These are phyloP conservation scores for Rhizomys pruinosus DNA, from an alignment of 2,113 vertebrate genomes.

Conservation along the genomic window DNA sequence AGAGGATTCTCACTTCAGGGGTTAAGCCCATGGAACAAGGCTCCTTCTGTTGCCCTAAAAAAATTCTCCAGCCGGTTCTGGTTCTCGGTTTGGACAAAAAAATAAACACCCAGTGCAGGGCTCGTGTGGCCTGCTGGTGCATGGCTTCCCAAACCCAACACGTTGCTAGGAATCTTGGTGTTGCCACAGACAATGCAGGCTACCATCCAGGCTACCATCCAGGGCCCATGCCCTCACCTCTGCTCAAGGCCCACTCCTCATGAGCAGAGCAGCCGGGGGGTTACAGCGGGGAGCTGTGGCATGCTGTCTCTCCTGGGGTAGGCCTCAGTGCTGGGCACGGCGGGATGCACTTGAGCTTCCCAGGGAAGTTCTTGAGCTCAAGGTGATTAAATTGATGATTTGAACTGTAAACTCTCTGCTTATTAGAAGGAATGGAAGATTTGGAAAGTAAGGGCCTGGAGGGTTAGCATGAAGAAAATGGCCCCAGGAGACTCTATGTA, in stretches of 20 bases:
- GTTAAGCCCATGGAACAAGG: background rate
- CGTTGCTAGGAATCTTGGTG: background rate
- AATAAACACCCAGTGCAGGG: background rate
- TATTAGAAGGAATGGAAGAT: slow-evolving; percentile 49
- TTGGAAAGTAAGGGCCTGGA: slow-evolving; percentile 57
- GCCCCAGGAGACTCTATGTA: background rate
- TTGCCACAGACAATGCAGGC: background rate
- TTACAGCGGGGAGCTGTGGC: background rate
- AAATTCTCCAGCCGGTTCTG: background rate
- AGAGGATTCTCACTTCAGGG: background rate
- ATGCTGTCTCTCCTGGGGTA: background rate
- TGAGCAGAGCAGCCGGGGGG: background rate
- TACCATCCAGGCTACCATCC: background rate
- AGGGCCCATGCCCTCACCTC: background rate
- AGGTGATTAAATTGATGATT: slow-evolving; percentile 57
- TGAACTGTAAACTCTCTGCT: slow-evolving; percentile 61
- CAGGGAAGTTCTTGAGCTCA: slow-evolving; percentile 51
- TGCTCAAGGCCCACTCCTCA: rapidly evolving
- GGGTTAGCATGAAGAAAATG: slow-evolving; percentile 55
- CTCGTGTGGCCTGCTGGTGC: no score
- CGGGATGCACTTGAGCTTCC: background rate
- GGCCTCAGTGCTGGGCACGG: background rate
- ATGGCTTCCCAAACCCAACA: background rate
- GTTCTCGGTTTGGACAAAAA: background rate
- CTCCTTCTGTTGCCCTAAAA: background rate